A percentile compares a stretch with the other conserved stretches of the same genome.
phyloP scores from a whole-genome alignment of 2,888 invertebrate genomes.

The Cyrtodaria siliqua region DNA sequence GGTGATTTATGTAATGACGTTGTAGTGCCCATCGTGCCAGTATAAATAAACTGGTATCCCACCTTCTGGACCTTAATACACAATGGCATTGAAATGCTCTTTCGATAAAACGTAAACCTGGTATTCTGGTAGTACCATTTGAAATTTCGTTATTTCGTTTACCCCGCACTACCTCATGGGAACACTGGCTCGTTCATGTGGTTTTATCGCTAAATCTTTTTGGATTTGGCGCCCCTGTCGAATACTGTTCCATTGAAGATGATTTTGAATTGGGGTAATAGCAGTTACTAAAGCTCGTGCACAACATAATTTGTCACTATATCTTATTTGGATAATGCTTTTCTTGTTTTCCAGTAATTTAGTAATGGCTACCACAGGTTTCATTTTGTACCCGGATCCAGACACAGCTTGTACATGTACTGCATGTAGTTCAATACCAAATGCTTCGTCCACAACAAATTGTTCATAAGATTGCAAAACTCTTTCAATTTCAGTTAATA shows the following conservation, averaged over 20 bases:
- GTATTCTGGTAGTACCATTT: constrained; percentile 3
- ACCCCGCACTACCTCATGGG: constrained; percentile 40
- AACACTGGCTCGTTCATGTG: constrained; percentile 39
- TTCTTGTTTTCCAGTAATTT: constrained; percentile 25
- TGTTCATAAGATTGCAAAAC: constrained; percentile 53
- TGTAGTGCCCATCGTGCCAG: constrained; percentile 47
- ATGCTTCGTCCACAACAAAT: constrained; percentile 37
- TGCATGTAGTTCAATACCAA: constrained; percentile 35
- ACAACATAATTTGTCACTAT: constrained; percentile 53
- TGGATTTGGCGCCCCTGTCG: constrained; percentile 44
- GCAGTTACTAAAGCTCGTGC: constrained; percentile 58
- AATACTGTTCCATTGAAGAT: constrained; percentile 51
- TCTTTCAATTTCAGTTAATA: constrained; percentile 49
- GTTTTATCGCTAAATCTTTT: constrained; percentile 27
- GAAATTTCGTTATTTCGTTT: constrained; percentile 43
- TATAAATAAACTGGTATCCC: constrained; percentile 51
- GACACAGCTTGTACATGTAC: constrained; percentile 17
- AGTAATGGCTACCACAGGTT: constrained; percentile 21
- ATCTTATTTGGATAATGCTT: constrained; percentile 48
- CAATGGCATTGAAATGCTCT: constrained; percentile 21
- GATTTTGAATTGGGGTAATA: constrained; percentile 41
- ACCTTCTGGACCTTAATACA: constrained; percentile 36
- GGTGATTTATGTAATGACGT: constrained; percentile 51
- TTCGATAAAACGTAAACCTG: constrained; percentile 23
- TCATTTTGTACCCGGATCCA: constrained; percentile 18